Conservation (phyloP, 2,888 invertebrate species). For the Xestia ashworthii region DNA sequence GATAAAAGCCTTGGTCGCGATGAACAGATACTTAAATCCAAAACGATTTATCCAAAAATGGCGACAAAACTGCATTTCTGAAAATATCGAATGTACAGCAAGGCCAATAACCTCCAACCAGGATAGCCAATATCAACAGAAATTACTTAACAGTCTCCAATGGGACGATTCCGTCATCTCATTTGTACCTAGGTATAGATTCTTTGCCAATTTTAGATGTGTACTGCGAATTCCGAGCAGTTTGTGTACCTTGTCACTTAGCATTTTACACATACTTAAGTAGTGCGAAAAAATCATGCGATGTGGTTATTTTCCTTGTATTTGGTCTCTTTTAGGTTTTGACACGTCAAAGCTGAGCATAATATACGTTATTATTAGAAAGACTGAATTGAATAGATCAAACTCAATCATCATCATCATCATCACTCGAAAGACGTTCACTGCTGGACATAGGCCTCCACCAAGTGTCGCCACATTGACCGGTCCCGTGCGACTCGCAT, state of each 20-base stretch:
- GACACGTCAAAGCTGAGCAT: not conserved
- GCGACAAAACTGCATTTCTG: not conserved
- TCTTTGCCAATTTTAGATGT: slow-evolving; percentile 41
- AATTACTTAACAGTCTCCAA: slow-evolving; percentile 25
- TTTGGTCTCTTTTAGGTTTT: slow-evolving; percentile 1
- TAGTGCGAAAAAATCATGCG: slow-evolving; percentile 15
- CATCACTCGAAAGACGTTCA: no score
- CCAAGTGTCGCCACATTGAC: no score
- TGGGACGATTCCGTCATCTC: slow-evolving; percentile 49
- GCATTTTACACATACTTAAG: slow-evolving; percentile 36
- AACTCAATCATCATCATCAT: no score
- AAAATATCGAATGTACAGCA: not conserved
- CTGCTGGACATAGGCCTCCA: no score
- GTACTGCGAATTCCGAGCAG: slow-evolving; percentile 46
- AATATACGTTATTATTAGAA: not conserved
- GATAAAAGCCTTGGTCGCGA: not conserved
- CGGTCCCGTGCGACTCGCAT: no score
- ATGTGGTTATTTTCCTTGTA: slow-evolving; percentile 34
- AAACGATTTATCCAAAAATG: not conserved
- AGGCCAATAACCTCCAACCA: slow-evolving; percentile 27
- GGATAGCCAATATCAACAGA: slow-evolving; percentile 23
- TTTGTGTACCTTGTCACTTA: slow-evolving; percentile 42
- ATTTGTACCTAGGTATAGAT: slow-evolving; percentile 18
- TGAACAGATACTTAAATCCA: not conserved
- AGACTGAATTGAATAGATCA: not conserved